Evolutionary conservation across 1,140 invertebrate species (phyloP).

Genomic region (Heliconius hermathena): DNA sequence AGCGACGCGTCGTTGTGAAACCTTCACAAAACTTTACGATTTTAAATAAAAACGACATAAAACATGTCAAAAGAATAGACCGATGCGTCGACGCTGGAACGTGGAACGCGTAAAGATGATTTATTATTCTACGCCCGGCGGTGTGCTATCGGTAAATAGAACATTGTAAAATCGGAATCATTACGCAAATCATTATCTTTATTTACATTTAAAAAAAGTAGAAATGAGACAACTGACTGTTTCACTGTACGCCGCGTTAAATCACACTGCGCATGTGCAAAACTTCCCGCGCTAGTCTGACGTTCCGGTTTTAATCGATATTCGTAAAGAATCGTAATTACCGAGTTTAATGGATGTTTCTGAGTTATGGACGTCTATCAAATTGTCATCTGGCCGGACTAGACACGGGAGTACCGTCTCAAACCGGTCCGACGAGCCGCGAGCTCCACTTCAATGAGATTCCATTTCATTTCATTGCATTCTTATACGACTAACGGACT

Average conservation of each 20-base stretch:
- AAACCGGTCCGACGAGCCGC: constrained; percentile 68
- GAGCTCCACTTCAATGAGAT: constrained; percentile 76
- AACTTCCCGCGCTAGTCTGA: constrained; percentile 50
- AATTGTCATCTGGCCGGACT: constrained; percentile 67
- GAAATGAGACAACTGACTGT: constrained; percentile 18
- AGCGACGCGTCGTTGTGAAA: constrained; percentile 44
- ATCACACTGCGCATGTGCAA: constrained; percentile 58
- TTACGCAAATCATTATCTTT: constrained; percentile 10
- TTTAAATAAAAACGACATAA: constrained; percentile 44
- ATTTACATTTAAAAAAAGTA: background rate
- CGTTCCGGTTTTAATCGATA: constrained; percentile 41
- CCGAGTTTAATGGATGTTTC: constrained; percentile 43
- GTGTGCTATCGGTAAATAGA: constrained; percentile 25
- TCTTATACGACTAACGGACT: constrained; percentile 76
- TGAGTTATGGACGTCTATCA: constrained; percentile 51
- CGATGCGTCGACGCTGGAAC: constrained; percentile 25
- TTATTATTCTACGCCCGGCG: constrained; percentile 40
- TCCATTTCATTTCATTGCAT: constrained; percentile 78
- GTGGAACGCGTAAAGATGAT: constrained; percentile 43
- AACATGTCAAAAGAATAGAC: constrained; percentile 26
- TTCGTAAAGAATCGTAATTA: constrained; percentile 39
- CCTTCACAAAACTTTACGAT: constrained; percentile 37
- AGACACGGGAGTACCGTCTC: constrained; percentile 58
- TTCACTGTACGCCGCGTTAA: constrained; percentile 43
- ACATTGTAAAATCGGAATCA: constrained; percentile 23